Evolutionary conservation across 1,140 invertebrate genomes (phyloP).

Genomic region (Drosophila willistoni): DNA sequence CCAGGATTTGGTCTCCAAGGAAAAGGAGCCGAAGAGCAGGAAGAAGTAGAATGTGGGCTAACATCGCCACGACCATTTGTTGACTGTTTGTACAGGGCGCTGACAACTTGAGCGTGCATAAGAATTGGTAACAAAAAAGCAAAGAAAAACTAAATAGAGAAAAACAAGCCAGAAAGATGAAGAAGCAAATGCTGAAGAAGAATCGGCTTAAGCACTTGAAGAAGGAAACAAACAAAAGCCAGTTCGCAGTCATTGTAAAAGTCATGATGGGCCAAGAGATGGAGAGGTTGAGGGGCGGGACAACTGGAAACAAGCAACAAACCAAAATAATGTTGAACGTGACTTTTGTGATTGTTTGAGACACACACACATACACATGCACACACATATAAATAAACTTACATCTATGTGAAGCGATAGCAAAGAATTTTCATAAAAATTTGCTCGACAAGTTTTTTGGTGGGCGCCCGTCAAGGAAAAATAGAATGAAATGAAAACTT

Average conservation of each 20-base stretch:
- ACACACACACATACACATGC: background rate
- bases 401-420: constrained; percentile 28
- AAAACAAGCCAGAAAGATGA: constrained; percentile 34
- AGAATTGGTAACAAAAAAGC: constrained; percentile 57
- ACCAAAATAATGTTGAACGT: constrained; percentile 82
- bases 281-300: background rate
- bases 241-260: constrained; percentile 66
- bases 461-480: constrained; percentile 43
- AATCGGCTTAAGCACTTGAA: constrained; percentile 77
- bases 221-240: constrained; percentile 77
- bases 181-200: constrained; percentile 40
- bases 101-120: constrained; percentile 73
- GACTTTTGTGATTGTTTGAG: constrained; percentile 79
- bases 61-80: background rate
- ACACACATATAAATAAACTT: background rate
- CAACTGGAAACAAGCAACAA: constrained; percentile 73
- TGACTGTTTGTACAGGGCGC: constrained; percentile 50
- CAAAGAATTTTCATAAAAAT: constrained; percentile 80
- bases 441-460: constrained; percentile 67
- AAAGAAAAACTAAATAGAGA: background rate
- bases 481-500: constrained; percentile 77
- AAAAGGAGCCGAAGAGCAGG: background rate
- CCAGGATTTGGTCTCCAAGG: constrained; percentile 45
- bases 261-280: constrained; percentile 12
- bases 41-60: background rate